Evolutionary conservation across 2,888 invertebrate genomes (phyloP), one percentile per base, ranked within the genome.

Genomic region (Latrodectus elegans): DNA sequence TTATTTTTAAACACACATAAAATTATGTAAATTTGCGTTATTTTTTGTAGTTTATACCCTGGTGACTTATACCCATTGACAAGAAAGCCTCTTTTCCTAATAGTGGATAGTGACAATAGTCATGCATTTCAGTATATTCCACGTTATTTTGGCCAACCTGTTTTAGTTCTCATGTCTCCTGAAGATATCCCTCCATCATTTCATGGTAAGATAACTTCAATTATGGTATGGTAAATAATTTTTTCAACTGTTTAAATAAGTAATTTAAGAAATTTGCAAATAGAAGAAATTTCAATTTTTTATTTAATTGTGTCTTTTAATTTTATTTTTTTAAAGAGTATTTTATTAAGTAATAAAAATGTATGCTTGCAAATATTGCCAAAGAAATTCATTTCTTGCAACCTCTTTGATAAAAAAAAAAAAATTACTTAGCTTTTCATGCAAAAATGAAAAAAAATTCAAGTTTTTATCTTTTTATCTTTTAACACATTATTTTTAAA

Each of bases 31-130:
- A 38, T 38, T 38, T 38, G 38, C 4, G 2, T 55, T 17, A 38
- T 70, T 14, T 22, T 73, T 91, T 91, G 68, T 91, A 93, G 93
- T 91, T 90, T 99, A 90, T 97, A 98, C 92, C 98, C 98, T 53
- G 98, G 97, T 89, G 99, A 99, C 93, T 93, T 99, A 89, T 96
- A 96, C 92, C 96, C 98, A 1, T 98, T 96, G 93, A 97, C 97
- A 22, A 94, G 99, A 91, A 95, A 96, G 91, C 98, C 99, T 55
- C 94, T 98, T 89, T 97, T 98, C 93, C 94, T 98, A 88, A 96
- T 99, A 90, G 95, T 99, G 90, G 99, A 99, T 92, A 98, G 98
- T 90, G 97, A 98, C 93, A 98, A 98, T 93, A 89, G 86, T 83
- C 89, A 81, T 90, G 84, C 90, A 65, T 91, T 92, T 77, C 91